Conservation (phyloP, 2,797 vertebrate genomes). For the Periparus ater region DNA sequence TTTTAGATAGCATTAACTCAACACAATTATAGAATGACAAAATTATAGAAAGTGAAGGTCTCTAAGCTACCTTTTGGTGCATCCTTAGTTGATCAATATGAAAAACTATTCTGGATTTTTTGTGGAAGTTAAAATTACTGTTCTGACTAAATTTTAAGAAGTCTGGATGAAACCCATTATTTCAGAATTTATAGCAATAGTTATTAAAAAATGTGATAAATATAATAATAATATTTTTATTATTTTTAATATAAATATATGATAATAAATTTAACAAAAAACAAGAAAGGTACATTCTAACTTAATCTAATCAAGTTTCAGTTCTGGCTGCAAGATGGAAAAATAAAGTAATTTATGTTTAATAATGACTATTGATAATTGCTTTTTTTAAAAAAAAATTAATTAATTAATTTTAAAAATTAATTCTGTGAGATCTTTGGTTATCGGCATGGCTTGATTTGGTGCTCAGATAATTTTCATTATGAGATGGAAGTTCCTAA, state of each 20-base stretch:
- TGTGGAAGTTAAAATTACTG: neutral
- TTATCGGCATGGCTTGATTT: neutral
- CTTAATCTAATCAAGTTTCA: neutral
- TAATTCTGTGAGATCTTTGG: neutral
- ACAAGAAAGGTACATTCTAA: neutral
- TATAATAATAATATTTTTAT: too few species aligned
- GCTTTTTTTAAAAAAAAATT: neutral
- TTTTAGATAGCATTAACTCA: neutral
- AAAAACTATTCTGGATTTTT: neutral
- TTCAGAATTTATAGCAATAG: neutral
- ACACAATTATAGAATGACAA: neutral
- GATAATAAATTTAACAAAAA: neutral
- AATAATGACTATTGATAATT: neutral
- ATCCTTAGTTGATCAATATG: neutral
- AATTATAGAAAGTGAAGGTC: neutral
- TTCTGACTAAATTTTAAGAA: neutral
- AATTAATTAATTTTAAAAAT: too few species aligned
- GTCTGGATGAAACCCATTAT: neutral
- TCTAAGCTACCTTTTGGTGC: neutral
- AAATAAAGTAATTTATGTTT: neutral
- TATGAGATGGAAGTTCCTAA: neutral
- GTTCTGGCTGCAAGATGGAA: neutral
- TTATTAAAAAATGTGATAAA: neutral
- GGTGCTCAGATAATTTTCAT: neutral
- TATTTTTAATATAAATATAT: too few species aligned